Base-by-base conservation (phyloP, 1,140 invertebrate genomes). In the Nasonia vitripennis region DNA sequence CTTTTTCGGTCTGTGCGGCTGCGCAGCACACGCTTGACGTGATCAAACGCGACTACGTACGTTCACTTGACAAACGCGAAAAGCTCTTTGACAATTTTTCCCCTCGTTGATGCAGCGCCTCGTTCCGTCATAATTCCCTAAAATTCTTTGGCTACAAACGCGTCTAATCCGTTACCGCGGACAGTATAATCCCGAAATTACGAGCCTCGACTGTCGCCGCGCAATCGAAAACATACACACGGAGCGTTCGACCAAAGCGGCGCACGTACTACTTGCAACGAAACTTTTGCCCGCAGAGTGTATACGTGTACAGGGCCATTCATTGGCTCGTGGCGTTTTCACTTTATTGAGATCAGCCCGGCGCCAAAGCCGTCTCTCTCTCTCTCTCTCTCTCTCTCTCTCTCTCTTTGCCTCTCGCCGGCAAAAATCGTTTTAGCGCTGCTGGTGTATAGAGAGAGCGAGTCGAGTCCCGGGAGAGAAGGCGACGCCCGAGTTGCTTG, bases 401-500 rank as follows among this genome's bases (percentile, higher is more conserved):
- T 12, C 17, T 17, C 17, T 62, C 55, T 27, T 27, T 27, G 27
- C 51, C 51, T 14, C 14, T 55, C 51, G 51, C 51, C 17, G 20
- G 20, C 55, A 62, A 71, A 34, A 34, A 71, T 27, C 70, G 23
- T 71, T 71, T 71, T 71, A 31, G 70, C 70, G 2, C 23, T 71
- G 27, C n/a, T 17, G 70, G n/a, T 23, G 68, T 70, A 70, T 4
- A 70, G n/a, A 70, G n/a, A 14, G 17, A 62, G 17, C n/a, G 20
- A 7, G 67, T 6, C 67, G 34, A 41, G 11, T 68, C 31, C 62
- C 78, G 41, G 45, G 80, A 73, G 80, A 73, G 27, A 81, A 71
- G 27, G 20, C 68, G 80, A n/a, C 81, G 48, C 34, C 37, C 62
- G 77, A 79, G 45, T 73, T 79, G 23, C 45, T 84, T 84, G 83